A percentile compares a stretch with the other conserved stretches of the same genome.
Conservation (phyloP, 2,888 invertebrate genomes). For the Deroplatys truncata region DNA sequence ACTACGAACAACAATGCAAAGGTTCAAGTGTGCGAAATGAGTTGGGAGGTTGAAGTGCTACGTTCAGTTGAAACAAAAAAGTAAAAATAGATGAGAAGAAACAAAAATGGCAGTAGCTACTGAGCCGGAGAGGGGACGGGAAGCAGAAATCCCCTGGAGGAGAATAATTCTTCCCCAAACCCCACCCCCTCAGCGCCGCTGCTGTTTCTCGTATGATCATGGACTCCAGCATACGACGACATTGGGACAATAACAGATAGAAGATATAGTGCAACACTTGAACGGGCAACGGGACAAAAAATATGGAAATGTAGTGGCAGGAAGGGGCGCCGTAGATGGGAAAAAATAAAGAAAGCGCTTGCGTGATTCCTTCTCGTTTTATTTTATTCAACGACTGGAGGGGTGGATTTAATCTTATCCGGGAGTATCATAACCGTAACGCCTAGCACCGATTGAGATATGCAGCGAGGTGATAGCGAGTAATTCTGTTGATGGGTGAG, state of each 20-base stretch:
- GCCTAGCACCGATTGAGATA: neutral
- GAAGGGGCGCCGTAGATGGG: neutral
- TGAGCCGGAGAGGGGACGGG: neutral
- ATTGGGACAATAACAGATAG: neutral
- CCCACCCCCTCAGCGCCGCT: neutral
- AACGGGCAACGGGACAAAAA: neutral
- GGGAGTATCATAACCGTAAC: neutral
- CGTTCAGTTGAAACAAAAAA: neutral
- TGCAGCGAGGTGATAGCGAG: neutral
- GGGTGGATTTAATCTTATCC: neutral
- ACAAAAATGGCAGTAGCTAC: neutral
- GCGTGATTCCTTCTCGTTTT: neutral
- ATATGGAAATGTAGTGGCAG: neutral
- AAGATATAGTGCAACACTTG: neutral
- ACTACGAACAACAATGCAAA: neutral
- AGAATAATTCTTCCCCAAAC: slow-evolving; percentile 6
- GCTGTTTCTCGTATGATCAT: slow-evolving; percentile 4
- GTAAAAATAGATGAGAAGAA: neutral
- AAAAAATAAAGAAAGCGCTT: neutral
- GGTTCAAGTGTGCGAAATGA: neutral
- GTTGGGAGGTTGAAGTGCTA: neutral
- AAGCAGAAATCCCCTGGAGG: neutral
- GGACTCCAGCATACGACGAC: neutral
- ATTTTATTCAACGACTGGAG: neutral
- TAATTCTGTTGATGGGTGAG: neutral